Base-by-base conservation (phyloP, 2,113 vertebrate species). In the Zosterops lateralis region DNA sequence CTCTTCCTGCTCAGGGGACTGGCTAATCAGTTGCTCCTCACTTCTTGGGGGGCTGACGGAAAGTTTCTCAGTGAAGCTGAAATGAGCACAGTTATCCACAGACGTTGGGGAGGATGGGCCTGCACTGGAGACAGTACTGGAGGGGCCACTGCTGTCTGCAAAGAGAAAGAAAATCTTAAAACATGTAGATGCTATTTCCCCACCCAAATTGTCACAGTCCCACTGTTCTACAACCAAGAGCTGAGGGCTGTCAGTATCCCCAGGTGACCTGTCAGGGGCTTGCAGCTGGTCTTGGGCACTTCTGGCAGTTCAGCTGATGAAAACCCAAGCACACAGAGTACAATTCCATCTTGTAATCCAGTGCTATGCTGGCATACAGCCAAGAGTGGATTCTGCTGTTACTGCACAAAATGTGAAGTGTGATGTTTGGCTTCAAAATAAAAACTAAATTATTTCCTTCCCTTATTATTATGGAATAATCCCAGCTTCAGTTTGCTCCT, bases 121-220 rank as follows among this genome's bases (percentile, higher is more conserved):
- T 22, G 99, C 99, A 45, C 99, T 99, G 94, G 99, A 99, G 79
- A 99, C 99, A 0, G 99, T 99, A 89, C 99, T 99, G 90, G 99
- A 99, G 7, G 98, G 99, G 66, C 99, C 99, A 51, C 99, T 99
- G 98, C 99, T 99, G 94, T 99, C 99, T 99, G 98, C 90, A 98
- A 96, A 96, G 65, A 95, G 85, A 65, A 93, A 85, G 64, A 88
- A 80, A 85, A 31, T 22, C 42, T 85, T 85, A 70, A 66, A 79
- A 47, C 16, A 19, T 19, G 34, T 16, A 80, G 50, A 36, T 73
- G 42, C 1, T 61, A 32, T 42, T 83, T 82, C 40, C 67, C 71
- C 38, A 57, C 36, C 28, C 16, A 4, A 45, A 71, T 19, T 58
- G 62, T 22, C 9, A 1, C 56, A 72, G 40, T 29, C 61, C 45